Percentiles rank a stretch among this genome's conserved stretches.
phyloP scores from a whole-genome alignment of 1,140 invertebrate genomes.

The Brachionus koreanus region DNA sequence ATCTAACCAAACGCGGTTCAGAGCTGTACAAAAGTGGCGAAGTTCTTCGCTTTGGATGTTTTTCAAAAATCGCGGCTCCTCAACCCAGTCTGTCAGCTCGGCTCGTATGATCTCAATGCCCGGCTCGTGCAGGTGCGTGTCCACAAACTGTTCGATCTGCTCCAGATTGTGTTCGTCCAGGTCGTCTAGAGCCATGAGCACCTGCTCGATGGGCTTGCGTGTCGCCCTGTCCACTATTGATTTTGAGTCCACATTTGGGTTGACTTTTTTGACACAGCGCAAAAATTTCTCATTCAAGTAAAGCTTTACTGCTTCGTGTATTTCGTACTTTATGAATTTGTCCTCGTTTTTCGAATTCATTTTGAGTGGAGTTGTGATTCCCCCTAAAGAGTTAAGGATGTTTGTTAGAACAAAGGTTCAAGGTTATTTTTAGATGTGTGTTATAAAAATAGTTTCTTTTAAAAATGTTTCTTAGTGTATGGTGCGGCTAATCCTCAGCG shows the following conservation, averaged over 20 bases:
- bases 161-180: constrained; percentile 29
- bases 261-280: constrained; percentile 4
- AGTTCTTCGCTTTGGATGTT: background rate
- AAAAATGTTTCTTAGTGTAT: background rate
- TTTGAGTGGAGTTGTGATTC: background rate
- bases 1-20: constrained; percentile 31
- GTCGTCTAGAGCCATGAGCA: constrained; percentile 10
- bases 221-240: constrained; percentile 32
- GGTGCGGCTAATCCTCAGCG: background rate
- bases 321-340: background rate
- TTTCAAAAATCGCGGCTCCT: background rate
- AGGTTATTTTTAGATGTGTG: background rate
- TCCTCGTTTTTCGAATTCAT: background rate
- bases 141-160: constrained; percentile 1
- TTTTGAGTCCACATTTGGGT: constrained; percentile 37
- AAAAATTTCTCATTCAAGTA: constrained; percentile 38
- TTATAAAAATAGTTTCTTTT: background rate
- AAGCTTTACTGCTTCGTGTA: constrained; percentile 2
- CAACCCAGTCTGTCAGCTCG: constrained; percentile 21
- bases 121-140: constrained; percentile 31
- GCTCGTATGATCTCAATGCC: constrained; percentile 12
- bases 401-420: background rate
- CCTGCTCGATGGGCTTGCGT: constrained; percentile 5
- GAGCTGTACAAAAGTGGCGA: background rate
- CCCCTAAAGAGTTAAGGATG: background rate